These are phyloP conservation scores for Labeo rohita DNA, from an alignment of 2,113 vertebrate genomes.

Conservation along the genomic window DNA sequence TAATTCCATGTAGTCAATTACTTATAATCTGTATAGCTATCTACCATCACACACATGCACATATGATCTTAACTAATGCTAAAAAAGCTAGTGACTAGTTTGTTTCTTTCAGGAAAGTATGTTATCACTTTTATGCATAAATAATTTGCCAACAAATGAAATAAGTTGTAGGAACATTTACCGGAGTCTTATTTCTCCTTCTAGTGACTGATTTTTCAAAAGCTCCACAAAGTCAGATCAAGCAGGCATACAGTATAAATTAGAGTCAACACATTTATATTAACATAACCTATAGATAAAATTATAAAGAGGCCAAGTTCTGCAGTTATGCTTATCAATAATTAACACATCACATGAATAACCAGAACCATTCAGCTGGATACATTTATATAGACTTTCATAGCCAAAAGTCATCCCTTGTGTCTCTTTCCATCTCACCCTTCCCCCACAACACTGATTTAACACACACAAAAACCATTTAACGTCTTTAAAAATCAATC, in stretches of 20 bases:
- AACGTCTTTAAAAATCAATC: no score
- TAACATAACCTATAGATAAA: neutral
- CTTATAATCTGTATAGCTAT: neutral
- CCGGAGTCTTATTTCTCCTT: neutral
- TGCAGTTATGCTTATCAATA: slow-evolving; percentile 11
- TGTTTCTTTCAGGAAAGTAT: neutral
- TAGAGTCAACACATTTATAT: neutral
- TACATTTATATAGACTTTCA: neutral
- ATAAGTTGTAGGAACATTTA: neutral
- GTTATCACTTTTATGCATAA: neutral
- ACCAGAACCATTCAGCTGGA: neutral
- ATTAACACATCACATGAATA: slow-evolving; percentile 14
- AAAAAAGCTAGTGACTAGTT: neutral
- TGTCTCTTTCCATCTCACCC: neutral
- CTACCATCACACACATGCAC: neutral
- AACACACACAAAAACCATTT: neutral
- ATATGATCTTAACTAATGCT: neutral
- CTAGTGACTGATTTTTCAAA: neutral
- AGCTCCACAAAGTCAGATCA: neutral
- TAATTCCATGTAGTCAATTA: neutral
- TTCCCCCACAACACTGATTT: neutral
- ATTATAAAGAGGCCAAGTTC: neutral
- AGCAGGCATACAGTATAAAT: neutral
- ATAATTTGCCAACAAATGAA: neutral
- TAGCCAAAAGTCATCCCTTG: neutral